Percentiles rank a stretch among this genome's conserved stretches.
These are phyloP conservation scores for Epinotia bilunana DNA, from an alignment of 2,888 invertebrate species.

Conservation along the genomic window DNA sequence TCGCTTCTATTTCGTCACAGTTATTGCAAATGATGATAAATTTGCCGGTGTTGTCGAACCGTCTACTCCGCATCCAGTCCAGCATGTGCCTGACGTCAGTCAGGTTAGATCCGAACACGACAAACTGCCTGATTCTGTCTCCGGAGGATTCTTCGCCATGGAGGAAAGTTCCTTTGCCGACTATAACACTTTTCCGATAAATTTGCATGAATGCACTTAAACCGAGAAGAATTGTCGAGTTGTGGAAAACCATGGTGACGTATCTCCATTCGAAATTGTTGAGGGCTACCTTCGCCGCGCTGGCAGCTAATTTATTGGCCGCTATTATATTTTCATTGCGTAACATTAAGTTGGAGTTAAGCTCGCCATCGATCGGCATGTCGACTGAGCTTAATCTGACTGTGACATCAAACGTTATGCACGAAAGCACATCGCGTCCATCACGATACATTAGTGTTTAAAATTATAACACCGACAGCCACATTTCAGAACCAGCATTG, in stretches of 20 bases:
- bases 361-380: slow-evolving; percentile 46
- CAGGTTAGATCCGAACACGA: slow-evolving; percentile 62
- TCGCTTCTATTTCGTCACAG: slow-evolving; percentile 63
- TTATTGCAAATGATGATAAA: slow-evolving; percentile 68
- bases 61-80: slow-evolving; percentile 55
- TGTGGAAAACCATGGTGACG: slow-evolving; percentile 66
- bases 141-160: slow-evolving; percentile 49
- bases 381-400: slow-evolving; percentile 43
- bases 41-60: slow-evolving; percentile 68
- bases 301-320: slow-evolving; percentile 56
- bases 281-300: slow-evolving; percentile 65
- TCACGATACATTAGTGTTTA: slow-evolving; percentile 36
- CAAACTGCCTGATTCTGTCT: slow-evolving; percentile 55
- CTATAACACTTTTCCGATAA: slow-evolving; percentile 61
- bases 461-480: slow-evolving; percentile 10
- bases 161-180: slow-evolving; percentile 56
- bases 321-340: slow-evolving; percentile 23
- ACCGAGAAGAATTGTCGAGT: slow-evolving; percentile 59
- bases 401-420: slow-evolving; percentile 45
- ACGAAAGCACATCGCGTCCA: slow-evolving; percentile 39
- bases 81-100: slow-evolving; percentile 57
- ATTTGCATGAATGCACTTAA: slow-evolving; percentile 60
- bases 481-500: slow-evolving; percentile 12
- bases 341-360: slow-evolving; percentile 43
- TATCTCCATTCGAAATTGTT: slow-evolving; percentile 68